Conservation (phyloP, 2,113 vertebrate genomes). For the Coracopsis vasa region DNA sequence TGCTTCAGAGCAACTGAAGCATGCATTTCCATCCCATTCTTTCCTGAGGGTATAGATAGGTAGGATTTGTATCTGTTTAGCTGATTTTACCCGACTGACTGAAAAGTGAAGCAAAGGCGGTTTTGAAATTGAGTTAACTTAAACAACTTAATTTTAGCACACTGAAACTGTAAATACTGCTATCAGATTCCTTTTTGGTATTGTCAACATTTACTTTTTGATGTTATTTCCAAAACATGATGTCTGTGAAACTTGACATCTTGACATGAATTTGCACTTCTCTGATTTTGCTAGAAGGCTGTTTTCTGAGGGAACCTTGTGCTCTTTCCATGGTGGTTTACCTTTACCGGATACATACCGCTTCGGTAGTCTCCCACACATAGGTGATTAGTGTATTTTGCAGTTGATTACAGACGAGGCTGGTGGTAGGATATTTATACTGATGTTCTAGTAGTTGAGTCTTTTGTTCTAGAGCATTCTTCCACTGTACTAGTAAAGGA, state of each 20-base stretch:
- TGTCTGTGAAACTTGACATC: neutral
- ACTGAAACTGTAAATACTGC: neutral
- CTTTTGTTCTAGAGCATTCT: neutral
- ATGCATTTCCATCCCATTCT: neutral
- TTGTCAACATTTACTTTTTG: neutral
- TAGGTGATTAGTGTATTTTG: neutral
- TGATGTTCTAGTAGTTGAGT: neutral
- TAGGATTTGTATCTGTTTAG: neutral
- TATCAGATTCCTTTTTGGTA: neutral
- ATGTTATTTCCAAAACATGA: conserved; percentile 11
- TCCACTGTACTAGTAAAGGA: neutral
- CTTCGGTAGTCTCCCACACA: neutral
- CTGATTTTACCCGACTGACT: neutral
- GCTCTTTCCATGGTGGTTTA: neutral
- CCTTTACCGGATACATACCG: neutral
- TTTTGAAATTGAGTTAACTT: neutral
- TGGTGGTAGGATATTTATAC: neutral
- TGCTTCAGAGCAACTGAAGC: neutral
- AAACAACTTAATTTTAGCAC: neutral
- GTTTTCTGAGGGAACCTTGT: neutral
- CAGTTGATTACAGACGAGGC: neutral
- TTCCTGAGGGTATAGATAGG: neutral
- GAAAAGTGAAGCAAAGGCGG: neutral
- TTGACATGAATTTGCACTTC: neutral
- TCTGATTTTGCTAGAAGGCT: neutral